Evolutionary conservation across 1,140 invertebrate genomes (phyloP).

Genomic region (Heterodera schachtii): DNA sequence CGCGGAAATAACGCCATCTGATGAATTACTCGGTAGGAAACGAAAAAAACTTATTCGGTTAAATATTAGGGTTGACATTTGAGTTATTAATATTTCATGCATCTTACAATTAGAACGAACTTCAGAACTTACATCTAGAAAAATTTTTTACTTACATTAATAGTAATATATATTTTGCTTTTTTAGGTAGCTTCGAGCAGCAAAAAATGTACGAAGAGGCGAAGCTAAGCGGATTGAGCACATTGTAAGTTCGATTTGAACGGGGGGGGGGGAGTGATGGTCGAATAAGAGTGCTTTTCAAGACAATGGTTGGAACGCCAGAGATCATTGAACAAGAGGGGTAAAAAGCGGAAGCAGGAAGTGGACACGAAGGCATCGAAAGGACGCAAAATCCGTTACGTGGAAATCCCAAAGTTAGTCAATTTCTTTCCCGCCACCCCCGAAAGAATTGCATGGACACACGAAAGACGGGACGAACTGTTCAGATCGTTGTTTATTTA

Average conservation of each 20-base stretch:
- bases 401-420: constrained; percentile 83
- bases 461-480: constrained; percentile 60
- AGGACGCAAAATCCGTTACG: constrained; percentile 75
- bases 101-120: too few species aligned
- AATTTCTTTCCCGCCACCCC: constrained; percentile 73
- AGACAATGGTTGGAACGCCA: constrained; percentile 84
- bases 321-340: constrained; percentile 73
- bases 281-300: not conserved
- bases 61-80: too few species aligned
- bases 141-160: too few species aligned
- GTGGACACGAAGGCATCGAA: constrained; percentile 71
- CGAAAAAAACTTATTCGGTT: too few species aligned
- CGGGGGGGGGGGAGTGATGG: too few species aligned
- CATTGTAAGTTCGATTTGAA: not conserved
- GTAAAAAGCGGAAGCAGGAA: constrained; percentile 81
- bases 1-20: not conserved
- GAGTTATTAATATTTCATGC: not conserved
- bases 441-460: constrained; percentile 53
- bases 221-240: not conserved
- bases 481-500: constrained; percentile 61
- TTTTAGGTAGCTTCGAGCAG: not conserved
- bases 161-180: not conserved
- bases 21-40: not conserved
- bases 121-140: too few species aligned
- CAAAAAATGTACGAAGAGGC: not conserved